Conservation (phyloP, 2,797 vertebrate genomes). For the Takifugu rubripes region DNA sequence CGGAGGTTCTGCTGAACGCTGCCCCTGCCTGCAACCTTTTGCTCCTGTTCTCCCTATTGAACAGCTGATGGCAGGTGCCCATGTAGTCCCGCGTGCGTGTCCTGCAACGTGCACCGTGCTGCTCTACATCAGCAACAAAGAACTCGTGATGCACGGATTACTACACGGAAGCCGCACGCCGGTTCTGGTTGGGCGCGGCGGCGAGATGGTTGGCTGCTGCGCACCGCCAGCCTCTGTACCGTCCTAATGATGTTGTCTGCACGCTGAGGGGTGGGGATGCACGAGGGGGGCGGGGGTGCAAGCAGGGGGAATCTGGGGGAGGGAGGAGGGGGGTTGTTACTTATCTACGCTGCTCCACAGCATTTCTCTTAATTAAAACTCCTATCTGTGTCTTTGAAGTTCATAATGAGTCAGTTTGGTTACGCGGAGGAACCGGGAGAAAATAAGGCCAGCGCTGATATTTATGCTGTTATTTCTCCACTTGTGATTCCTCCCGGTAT, state of each 20-base stretch:
- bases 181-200: slow-evolving; percentile 47
- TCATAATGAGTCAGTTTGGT: slow-evolving; percentile 90
- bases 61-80: slow-evolving; percentile 25
- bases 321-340: slow-evolving; percentile 43
- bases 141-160: slow-evolving; percentile 62
- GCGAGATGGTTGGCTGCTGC: slow-evolving; percentile 43
- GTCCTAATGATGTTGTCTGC: slow-evolving; percentile 73
- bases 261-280: slow-evolving; percentile 50
- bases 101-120: slow-evolving; percentile 55
- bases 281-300: slow-evolving; percentile 1
- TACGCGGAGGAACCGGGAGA: slow-evolving; percentile 61
- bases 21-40: not conserved
- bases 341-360: slow-evolving; percentile 78
- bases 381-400: slow-evolving; percentile 96
- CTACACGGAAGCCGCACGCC: slow-evolving; percentile 36
- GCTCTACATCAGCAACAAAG: slow-evolving; percentile 59
- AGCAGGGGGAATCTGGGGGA: slow-evolving; percentile 6
- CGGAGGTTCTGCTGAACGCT: not conserved
- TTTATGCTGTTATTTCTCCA: slow-evolving; percentile 60
- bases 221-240: slow-evolving; percentile 37
- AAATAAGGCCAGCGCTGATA: slow-evolving; percentile 66
- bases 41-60: slow-evolving; percentile 7
- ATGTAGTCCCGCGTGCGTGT: slow-evolving; percentile 46
- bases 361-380: slow-evolving; percentile 95
- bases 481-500: slow-evolving; percentile 59